Base-by-base conservation (phyloP, 2,113 vertebrate species). In the Corvus cornix region DNA sequence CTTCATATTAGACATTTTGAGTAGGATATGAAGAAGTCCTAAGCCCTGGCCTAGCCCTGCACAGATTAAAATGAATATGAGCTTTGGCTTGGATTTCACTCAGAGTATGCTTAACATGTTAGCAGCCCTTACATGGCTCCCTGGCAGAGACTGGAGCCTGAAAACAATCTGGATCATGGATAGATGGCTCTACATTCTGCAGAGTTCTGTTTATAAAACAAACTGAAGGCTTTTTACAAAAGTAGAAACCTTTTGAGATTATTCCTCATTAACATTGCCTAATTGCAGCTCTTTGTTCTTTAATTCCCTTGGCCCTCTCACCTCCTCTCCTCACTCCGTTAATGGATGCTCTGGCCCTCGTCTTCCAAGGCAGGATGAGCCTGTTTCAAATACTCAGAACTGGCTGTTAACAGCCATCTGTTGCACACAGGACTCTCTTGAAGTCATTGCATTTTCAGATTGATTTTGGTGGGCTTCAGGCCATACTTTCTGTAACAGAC, bases 281-380 rank as follows among this genome's bases (percentile, higher is more conserved):
- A 93, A 93, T 87, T 94, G 75, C 18, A 80, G 52, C 49, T 68
- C 86, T 95, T 86, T 95, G 78, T 93, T 95, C 73, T 94, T 79
- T 73, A 93, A 87, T 94, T 94, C 74, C 67, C 55, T 37, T 73
- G 67, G n/a, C 49, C 7, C 46, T 63, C 31, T 94, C 31, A 5
- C 60, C 39, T 93, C 56, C 58, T 70, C 62, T 90, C 33, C 66
- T 76, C 51, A 3, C 60, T 68, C 68, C 1, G 3, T 73, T 95
- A 89, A 91, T 87, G 84, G 77, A 93, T 79, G 53, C 58, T 93
- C 66, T 85, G 84, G 67, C 53, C 44, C 58, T 83, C 2, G 3
- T 66, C 83, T 87, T 82, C 0, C 14, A 66, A 31, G 69, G 76
- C 16, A 83, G 48, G 72, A 85, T 73, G 89, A 96, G 84, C 63